Conservation (phyloP, 30 jellyfish, hydroid and myxozoan genomes). For the Clytia hemisphaerica region DNA sequence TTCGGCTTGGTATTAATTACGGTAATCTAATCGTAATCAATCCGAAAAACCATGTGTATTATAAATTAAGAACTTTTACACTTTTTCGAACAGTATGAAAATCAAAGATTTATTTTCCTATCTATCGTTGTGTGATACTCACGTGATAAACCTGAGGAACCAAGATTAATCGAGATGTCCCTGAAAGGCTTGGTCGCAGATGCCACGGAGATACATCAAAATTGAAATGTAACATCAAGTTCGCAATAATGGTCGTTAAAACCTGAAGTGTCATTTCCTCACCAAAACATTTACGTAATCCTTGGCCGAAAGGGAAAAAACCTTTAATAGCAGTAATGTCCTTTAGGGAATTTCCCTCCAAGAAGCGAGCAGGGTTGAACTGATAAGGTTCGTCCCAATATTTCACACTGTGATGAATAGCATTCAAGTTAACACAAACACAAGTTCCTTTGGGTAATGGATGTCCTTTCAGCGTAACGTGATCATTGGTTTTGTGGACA, state of each 20-base stretch:
- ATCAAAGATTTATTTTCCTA: too few relatives aligned
- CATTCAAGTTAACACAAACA: conserved; percentile 9
- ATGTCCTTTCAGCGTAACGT: conserved; percentile 5
- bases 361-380: neutral
- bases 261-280: conserved; percentile 1
- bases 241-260: conserved; percentile 3
- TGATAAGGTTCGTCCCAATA: conserved; percentile 11
- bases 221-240: neutral
- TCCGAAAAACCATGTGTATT: too few relatives aligned
- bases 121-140: too few relatives aligned
- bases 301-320: conserved; percentile 3
- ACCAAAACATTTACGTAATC: conserved; percentile 4
- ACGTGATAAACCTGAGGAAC: too few relatives aligned
- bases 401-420: neutral
- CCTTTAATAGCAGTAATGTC: conserved; percentile 4
- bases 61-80: too few relatives aligned
- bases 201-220: neutral
- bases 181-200: conserved; percentile 2
- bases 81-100: too few relatives aligned
- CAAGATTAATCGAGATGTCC: too few relatives aligned
- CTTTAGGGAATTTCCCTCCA: neutral
- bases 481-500: neutral
- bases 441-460: conserved; percentile 6
- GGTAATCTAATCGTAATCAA: too few relatives aligned
- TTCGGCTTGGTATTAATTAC: too few relatives aligned